Evolutionary conservation across 2,888 invertebrate genomes (phyloP).

Genomic region (Aspidiotus rigidus): DNA sequence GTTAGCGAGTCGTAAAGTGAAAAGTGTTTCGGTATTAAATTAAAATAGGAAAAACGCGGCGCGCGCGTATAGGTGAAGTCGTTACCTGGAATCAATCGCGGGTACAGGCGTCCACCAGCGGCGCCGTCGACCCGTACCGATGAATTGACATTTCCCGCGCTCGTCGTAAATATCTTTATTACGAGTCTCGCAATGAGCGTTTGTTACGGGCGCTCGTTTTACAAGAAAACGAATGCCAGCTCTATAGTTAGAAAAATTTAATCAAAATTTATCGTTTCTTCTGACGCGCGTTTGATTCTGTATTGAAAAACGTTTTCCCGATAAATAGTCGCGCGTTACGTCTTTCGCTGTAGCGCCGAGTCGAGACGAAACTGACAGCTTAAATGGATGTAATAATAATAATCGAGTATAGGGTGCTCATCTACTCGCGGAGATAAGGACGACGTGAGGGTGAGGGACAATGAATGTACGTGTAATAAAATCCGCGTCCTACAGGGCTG

Average conservation of each 20-base stretch:
- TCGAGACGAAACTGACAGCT: neutral
- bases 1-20: neutral
- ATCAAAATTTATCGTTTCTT: constrained; percentile 28
- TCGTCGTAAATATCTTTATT: constrained; percentile 31
- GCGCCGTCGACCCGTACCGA: constrained; percentile 3
- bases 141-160: constrained; percentile 29
- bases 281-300: constrained; percentile 1
- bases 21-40: neutral
- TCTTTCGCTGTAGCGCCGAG: neutral
- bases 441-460: neutral
- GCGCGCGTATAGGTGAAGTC: neutral
- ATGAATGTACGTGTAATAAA: neutral
- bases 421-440: neutral
- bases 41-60: neutral
- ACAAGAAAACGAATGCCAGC: constrained; percentile 15
- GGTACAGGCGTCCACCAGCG: neutral
- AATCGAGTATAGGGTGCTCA: neutral
- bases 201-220: neutral
- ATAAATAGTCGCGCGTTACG: neutral
- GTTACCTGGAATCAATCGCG: neutral
- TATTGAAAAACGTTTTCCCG: neutral
- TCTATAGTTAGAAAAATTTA: constrained; percentile 18
- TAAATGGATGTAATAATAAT: constrained; percentile 2
- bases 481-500: neutral
- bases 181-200: constrained; percentile 18